Evolutionary conservation across 2,888 invertebrate species (phyloP), one percentile per base, ranked within the genome.

Genomic region (Eulithis prunata): DNA sequence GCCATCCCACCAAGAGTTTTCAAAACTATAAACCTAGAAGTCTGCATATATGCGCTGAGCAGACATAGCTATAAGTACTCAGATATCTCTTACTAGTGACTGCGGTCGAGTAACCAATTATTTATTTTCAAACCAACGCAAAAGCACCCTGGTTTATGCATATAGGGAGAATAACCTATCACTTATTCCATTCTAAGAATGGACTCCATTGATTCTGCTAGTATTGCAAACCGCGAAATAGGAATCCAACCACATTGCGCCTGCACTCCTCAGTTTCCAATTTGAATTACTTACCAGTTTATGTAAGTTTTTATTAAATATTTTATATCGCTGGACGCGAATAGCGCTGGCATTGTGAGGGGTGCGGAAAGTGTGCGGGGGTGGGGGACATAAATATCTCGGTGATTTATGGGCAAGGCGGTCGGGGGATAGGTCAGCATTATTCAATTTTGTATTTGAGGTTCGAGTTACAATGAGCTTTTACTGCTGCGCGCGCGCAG

Each of bases 351-450:
- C 84, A 77, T 77, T 71, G 75, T 71, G 77, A 76, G 81, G 84
- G 86, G 83, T 78, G 82, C 71, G 79, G 81, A 76, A 68, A 73
- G 77, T 76, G 76, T 66, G 86, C 82, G 86, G 86, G 86, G 85
- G 80, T 74, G 85, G 84, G 87, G 90, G 89, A 92, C 92, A 92
- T 92, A 92, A 92, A 93, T 92, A 93, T 93, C 92, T 91, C 85
- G 83, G 91, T 93, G 92, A 93, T 92, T 93, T 93, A 93, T 88
- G 91, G 82, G 78, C 85, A 83, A 88, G 87, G 90, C 89, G 92
- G 93, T 90, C 91, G 91, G 91, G 89, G 92, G 92, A 93, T 93
- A 93, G 93, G 93, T 93, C 92, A 92, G 92, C 91, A 92, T 93
- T 92, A 92, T 93, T 92, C 92, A 92, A 92, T 92, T 93, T 92